Evolutionary conservation across 2,113 vertebrate genomes (phyloP).

Genomic region (Podarcis muralis): DNA sequence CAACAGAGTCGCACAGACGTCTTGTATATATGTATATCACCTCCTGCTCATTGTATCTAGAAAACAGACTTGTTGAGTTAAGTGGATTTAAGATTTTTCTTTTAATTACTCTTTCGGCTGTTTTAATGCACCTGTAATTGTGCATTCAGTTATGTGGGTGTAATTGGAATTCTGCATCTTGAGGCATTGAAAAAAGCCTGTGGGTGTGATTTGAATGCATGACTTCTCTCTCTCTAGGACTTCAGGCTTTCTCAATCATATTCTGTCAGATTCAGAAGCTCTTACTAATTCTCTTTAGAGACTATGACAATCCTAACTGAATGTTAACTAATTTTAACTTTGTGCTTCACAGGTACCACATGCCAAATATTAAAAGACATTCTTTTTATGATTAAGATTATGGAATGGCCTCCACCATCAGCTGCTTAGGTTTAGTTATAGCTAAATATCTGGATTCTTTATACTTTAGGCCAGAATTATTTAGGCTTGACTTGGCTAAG

Average conservation of each 20-base stretch:
- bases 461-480: background rate
- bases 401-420: background rate
- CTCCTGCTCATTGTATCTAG: background rate
- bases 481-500: background rate
- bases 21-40: background rate
- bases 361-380: background rate
- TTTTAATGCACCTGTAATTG: background rate
- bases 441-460: background rate
- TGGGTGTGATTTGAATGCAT: background rate
- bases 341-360: too few species aligned
- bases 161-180: background rate
- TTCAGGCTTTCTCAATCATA: background rate
- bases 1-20: background rate
- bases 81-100: background rate
- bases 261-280: background rate
- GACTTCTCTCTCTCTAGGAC: background rate
- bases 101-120: background rate
- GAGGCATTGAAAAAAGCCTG: background rate
- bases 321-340: background rate
- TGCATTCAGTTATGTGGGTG: background rate
- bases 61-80: background rate
- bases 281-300: background rate
- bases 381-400: background rate
- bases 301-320: background rate
- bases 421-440: background rate